Conservation (phyloP, 2,797 vertebrate genomes). For the Philypnodon macrostomus region DNA sequence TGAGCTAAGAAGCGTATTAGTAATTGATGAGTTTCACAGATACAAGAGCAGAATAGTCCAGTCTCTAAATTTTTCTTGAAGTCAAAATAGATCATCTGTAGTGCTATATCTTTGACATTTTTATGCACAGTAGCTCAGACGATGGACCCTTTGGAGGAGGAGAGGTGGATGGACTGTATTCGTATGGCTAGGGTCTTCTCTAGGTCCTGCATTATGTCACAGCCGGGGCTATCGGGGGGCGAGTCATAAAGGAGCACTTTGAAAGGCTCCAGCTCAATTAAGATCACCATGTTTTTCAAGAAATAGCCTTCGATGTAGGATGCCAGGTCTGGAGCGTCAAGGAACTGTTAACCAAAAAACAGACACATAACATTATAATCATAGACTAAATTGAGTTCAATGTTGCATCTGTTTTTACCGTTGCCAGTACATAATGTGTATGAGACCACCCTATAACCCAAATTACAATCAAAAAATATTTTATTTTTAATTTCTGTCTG, state of each 20-base stretch:
- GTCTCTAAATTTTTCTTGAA: conserved; percentile 6
- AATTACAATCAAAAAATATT: too few relatives aligned
- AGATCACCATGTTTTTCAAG: conserved; percentile 96
- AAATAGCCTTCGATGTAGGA: conserved; percentile 95
- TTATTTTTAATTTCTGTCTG: too few relatives aligned
- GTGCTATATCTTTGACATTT: background rate
- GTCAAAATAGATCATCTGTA: conserved; percentile 7
- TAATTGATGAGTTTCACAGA: conserved; percentile 38
- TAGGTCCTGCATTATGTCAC: conserved; percentile 89
- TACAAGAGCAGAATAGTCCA: conserved; percentile 20
- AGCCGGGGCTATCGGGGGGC: conserved; percentile 82
- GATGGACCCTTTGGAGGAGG: conserved; percentile 94
- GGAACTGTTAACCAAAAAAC: conserved; percentile 77
- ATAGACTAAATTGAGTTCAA: too few relatives aligned
- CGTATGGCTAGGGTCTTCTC: conserved; percentile 91
- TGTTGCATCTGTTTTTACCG: too few relatives aligned
- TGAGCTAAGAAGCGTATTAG: conserved; percentile 49
- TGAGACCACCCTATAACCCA: too few relatives aligned
- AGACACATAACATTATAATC: background rate
- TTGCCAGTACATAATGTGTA: too few relatives aligned
- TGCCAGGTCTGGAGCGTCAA: conserved; percentile 88
- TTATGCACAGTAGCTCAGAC: conserved; percentile 63
- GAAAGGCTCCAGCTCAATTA: conserved; percentile 95
- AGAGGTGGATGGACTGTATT: conserved; percentile 97
- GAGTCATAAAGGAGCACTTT: conserved; percentile 93